Evolutionary conservation across 2,113 vertebrate species (phyloP), one percentile per base, ranked within the genome.

Genomic region (Tauraco erythrolophus): DNA sequence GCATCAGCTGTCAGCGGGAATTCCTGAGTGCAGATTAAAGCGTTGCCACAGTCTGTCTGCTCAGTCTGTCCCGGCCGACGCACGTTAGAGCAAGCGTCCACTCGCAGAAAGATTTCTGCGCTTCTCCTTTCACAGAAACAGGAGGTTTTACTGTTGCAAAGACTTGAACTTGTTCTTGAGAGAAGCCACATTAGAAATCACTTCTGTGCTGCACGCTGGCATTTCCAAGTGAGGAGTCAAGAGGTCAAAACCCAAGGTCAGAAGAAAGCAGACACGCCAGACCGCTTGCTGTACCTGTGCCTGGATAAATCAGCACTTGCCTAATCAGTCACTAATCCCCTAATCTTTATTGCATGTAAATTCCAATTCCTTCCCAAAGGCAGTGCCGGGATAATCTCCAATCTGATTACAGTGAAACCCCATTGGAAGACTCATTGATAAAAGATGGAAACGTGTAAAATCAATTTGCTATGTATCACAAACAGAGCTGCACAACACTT

Each of bases 261-360:
- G 53, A 43, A 48, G 19, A 65, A 61, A 92, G 66, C 75, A 93
- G 89, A 61, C 35, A 27, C 0, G 0, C 46, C 76, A 79, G 70
- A 60, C 31, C 57, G 14, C 60, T 64, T 21, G 69, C 79, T 81
- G 31, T 76, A 97, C 95, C 95, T 89, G 94, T 33, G 48, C 69
- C 78, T 82, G 78, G 43, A 62, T 69, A 83, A 95, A 94, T 80
- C 78, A 80, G 78, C n/a, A 51, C 77, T 51, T 74, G 76, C 39
- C 74, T 74, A 87, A 97, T 89, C 78, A 91, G 70, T 15, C 0
- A 0, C 74, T 92, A 97, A 97, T 97, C 89, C 92, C 70, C 75
- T 95, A 94, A 96, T 94, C 96, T 97, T 92, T 95, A 95, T 53
- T 92, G 89, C 91, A 74, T 66, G 58, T 79, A 85, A 96, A 96